Percentiles rank a stretch among this genome's conserved stretches.
phyloP scores from a whole-genome alignment of 2,888 invertebrate genomes.

The Catocala nupta region DNA sequence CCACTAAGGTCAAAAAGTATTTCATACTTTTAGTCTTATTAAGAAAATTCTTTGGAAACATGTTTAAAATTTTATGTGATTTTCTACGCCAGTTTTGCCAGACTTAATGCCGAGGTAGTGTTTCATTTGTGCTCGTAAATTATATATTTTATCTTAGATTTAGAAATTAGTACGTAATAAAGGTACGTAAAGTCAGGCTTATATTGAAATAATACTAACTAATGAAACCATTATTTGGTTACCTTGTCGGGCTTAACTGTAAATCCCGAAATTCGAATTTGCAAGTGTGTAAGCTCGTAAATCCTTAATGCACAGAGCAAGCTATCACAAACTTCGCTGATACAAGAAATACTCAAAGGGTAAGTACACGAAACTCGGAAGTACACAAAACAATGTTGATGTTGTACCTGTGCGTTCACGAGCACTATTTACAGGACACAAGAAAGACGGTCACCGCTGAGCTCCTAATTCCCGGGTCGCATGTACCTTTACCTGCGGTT shows the following conservation, averaged over 20 bases:
- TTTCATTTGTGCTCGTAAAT: too few species aligned
- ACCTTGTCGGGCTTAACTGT: not conserved
- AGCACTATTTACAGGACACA: constrained; percentile 62
- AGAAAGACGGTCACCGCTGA: constrained; percentile 58
- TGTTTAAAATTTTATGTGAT: too few species aligned
- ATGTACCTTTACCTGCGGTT: constrained; percentile 71
- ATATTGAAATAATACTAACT: too few species aligned
- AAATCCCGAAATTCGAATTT: not conserved
- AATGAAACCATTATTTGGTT: too few species aligned
- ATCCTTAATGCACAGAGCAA: constrained; percentile 10
- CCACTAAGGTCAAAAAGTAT: too few species aligned
- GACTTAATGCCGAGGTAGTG: too few species aligned
- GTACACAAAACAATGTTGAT: constrained; percentile 50
- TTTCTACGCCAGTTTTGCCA: too few species aligned
- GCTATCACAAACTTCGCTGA: constrained; percentile 20
- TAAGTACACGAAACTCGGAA: constrained; percentile 30
- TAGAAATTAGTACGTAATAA: too few species aligned
- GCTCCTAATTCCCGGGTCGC: constrained; percentile 65
- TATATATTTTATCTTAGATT: too few species aligned
- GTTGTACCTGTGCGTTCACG: constrained; percentile 53
- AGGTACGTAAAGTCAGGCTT: too few species aligned
- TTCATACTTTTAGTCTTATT: too few species aligned
- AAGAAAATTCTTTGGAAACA: too few species aligned
- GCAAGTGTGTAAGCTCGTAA: constrained; percentile 11
- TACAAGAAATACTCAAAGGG: constrained; percentile 42